These are phyloP conservation scores for Numida meleagris DNA, from an alignment of 2,113 vertebrate species.

Conservation along the genomic window DNA sequence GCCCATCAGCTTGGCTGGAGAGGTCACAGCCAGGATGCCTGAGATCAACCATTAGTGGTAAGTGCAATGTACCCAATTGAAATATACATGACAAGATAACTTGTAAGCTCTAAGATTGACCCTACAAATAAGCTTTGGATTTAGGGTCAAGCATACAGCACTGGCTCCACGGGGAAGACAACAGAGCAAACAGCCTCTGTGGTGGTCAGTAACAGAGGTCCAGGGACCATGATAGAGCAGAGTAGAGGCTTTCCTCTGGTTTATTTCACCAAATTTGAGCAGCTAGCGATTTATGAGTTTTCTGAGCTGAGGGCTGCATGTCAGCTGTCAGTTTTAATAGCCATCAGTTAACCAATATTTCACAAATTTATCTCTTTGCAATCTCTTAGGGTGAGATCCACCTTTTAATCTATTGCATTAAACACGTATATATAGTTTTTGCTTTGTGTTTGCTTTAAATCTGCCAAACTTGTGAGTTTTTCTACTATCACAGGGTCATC, in stretches of 20 bases:
- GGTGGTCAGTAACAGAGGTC: neutral
- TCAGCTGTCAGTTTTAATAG: neutral
- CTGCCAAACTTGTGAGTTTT: neutral
- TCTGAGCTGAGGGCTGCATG: neutral
- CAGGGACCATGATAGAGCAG: neutral
- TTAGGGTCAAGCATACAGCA: rapidly evolving
- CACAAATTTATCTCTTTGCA: neutral
- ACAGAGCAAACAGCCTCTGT: neutral
- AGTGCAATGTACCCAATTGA: neutral
- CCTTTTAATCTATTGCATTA: neutral
- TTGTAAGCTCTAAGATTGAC: neutral
- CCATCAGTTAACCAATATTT: neutral
- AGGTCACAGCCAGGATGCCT: neutral
- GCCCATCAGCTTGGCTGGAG: neutral
- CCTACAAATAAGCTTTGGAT: neutral
- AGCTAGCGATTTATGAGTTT: neutral
- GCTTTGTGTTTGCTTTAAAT: neutral
- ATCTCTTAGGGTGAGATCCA: neutral
- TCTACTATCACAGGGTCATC: neutral
- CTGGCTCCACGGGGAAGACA: rapidly evolving
- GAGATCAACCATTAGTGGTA: neutral
- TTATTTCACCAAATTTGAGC: neutral
- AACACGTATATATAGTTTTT: neutral
- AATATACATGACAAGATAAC: neutral
- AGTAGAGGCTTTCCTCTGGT: neutral